phyloP scores from a whole-genome alignment of 2,113 vertebrate species.

The Corythaeola cristata region DNA sequence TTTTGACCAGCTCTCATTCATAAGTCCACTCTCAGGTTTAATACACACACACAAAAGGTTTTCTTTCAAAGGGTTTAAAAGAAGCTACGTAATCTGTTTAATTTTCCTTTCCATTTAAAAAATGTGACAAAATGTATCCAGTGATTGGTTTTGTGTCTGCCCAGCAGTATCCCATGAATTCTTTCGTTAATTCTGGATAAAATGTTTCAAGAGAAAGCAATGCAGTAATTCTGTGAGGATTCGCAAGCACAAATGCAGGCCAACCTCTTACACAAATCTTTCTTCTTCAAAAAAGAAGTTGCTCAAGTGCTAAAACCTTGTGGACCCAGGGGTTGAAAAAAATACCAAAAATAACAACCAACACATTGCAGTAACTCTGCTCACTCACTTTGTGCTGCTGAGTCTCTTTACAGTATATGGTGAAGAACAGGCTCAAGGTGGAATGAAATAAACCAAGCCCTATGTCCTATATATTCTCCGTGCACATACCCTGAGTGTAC shows the following conservation, averaged over 20 bases:
- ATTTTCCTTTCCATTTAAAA: neutral
- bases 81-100: accelerated
- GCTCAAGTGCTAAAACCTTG: neutral
- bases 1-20: neutral
- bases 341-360: neutral
- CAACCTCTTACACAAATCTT: neutral
- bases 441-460: neutral
- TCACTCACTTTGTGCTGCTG: neutral
- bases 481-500: neutral
- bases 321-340: neutral
- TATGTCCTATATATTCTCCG: neutral
- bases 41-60: neutral
- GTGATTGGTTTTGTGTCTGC: neutral
- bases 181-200: neutral
- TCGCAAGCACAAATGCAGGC: neutral
- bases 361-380: neutral
- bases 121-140: neutral
- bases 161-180: neutral
- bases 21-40: neutral
- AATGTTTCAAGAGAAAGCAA: neutral
- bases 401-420: neutral
- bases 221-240: neutral
- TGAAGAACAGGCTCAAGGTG: neutral
- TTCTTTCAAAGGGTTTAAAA: neutral
- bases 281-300: neutral